A percentile compares a stretch with the other conserved stretches of the same genome.
Conservation (phyloP, 1,140 invertebrate species). For the Penaeus vannamei region DNA sequence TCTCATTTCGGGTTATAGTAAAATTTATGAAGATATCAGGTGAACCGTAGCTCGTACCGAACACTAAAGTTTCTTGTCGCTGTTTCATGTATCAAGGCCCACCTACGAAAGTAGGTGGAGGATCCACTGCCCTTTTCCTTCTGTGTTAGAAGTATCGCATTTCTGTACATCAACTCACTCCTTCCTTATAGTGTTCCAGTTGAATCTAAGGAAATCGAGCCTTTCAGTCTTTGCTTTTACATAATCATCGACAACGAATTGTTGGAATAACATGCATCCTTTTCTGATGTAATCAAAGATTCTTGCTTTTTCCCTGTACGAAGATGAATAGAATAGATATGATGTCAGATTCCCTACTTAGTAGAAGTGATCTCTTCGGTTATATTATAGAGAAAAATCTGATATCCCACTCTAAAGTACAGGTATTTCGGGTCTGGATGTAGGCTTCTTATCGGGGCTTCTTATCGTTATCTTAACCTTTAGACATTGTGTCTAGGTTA, state of each 20-base stretch:
- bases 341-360: background rate
- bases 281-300: constrained; percentile 1
- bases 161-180: background rate
- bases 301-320: background rate
- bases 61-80: constrained; percentile 3
- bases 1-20: constrained; percentile 1
- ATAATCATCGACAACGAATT: constrained; percentile 6
- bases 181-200: constrained; percentile 5
- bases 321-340: background rate
- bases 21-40: constrained; percentile 1
- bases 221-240: constrained; percentile 5
- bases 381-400: background rate
- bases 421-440: background rate
- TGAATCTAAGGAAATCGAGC: constrained; percentile 6
- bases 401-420: background rate
- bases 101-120: constrained; percentile 4
- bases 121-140: background rate
- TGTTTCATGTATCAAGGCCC: constrained; percentile 1
- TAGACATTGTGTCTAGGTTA: background rate
- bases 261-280: background rate
- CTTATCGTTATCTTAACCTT: background rate
- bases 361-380: background rate
- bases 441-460: constrained; percentile 12
- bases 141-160: background rate
- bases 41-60: background rate